These are phyloP conservation scores for Drosophila carrolli DNA, from an alignment of 1,140 invertebrate genomes.

Conservation along the genomic window DNA sequence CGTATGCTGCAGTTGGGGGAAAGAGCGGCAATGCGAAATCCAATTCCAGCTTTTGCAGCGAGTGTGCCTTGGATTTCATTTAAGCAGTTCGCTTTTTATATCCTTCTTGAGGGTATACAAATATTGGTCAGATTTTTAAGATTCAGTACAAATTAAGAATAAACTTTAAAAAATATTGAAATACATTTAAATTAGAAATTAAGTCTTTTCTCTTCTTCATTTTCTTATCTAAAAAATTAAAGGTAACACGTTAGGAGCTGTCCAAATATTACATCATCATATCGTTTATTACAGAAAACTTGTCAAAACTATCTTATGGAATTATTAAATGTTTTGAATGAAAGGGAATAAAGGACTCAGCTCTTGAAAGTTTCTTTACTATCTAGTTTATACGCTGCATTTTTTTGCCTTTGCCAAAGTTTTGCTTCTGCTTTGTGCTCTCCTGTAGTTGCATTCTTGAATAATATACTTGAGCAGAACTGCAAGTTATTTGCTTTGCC, in stretches of 20 bases:
- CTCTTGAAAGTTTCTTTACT: not conserved
- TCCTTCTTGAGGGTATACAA: not conserved
- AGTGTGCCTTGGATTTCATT: constrained; percentile 59
- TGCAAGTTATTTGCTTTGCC: constrained; percentile 56
- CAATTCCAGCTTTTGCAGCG: constrained; percentile 59
- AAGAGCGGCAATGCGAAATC: constrained; percentile 50
- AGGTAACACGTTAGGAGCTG: too few species aligned
- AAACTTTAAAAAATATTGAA: too few species aligned
- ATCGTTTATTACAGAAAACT: too few species aligned
- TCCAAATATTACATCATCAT: too few species aligned
- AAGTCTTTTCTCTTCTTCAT: too few species aligned
- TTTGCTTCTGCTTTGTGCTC: constrained; percentile 14
- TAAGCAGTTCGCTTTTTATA: constrained; percentile 51
- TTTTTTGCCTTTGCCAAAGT: constrained; percentile 7
- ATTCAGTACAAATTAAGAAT: too few species aligned
- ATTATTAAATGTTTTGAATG: too few species aligned
- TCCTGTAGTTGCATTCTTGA: constrained; percentile 24
- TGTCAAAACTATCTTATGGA: too few species aligned
- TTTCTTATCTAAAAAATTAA: too few species aligned
- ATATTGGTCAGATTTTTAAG: too few species aligned
- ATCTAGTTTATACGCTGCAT: not conserved
- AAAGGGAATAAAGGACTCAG: not conserved
- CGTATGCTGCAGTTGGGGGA: constrained; percentile 36
- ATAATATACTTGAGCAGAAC: constrained; percentile 51
- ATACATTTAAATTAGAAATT: too few species aligned